A percentile compares a stretch with the other conserved stretches of the same genome.
These are phyloP conservation scores for Mactromeris polynyma DNA, from an alignment of 2,888 invertebrate species.

Conservation along the genomic window DNA sequence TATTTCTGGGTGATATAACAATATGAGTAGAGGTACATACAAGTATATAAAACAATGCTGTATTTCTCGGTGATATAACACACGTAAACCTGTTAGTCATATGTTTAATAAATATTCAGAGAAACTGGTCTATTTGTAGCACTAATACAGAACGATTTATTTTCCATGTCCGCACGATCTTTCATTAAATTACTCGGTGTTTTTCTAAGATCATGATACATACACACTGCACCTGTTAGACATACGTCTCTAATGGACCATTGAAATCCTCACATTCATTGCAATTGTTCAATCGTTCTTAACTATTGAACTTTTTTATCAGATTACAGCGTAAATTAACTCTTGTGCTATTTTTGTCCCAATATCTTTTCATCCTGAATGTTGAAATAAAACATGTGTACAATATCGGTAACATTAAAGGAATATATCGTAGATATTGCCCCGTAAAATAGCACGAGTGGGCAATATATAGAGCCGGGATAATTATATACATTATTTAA, in stretches of 20 bases:
- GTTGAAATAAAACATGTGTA: not conserved
- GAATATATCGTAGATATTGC: not conserved
- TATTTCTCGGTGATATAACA: not conserved
- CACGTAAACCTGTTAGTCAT: not conserved
- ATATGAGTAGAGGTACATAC: not conserved
- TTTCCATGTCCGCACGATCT: not conserved
- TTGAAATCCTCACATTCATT: not conserved
- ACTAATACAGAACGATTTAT: not conserved
- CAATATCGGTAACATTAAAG: not conserved
- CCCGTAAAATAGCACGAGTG: not conserved
- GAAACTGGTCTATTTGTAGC: not conserved
- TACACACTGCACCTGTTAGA: not conserved
- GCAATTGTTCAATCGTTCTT: not conserved
- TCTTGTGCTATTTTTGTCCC: not conserved
- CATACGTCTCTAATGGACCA: not conserved
- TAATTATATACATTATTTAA: not conserved
- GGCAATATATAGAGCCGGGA: not conserved
- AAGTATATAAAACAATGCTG: not conserved
- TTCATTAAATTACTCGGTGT: not conserved
- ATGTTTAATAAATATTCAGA: not conserved
- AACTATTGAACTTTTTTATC: not conserved
- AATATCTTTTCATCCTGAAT: not conserved
- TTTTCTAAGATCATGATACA: not conserved
- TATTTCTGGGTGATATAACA: not conserved
- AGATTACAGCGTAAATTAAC: not conserved